Percentiles rank a stretch among this genome's conserved stretches.
phyloP scores from a whole-genome alignment of 2,113 vertebrate genomes.

The Myxocyprinus asiaticus region DNA sequence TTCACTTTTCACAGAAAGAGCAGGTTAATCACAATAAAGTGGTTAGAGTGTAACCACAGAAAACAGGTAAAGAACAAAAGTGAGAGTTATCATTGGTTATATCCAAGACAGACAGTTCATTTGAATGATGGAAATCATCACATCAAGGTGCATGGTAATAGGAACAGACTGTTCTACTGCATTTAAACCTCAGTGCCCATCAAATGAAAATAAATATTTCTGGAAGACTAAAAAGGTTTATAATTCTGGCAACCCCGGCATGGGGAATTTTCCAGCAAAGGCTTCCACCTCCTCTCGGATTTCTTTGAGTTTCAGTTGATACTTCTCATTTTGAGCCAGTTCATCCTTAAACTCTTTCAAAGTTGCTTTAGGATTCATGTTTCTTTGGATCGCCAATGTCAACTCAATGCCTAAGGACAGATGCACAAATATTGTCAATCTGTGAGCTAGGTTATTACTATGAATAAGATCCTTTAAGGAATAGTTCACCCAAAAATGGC shows the following conservation, averaged over 20 bases:
- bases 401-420: conserved; percentile 84
- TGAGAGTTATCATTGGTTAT: no score
- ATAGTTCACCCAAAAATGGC: no score
- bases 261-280: conserved; percentile 83
- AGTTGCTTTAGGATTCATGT: conserved; percentile 78
- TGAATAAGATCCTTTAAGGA: background rate
- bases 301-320: conserved; percentile 67
- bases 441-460: background rate
- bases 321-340: conserved; percentile 74
- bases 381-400: conserved; percentile 85
- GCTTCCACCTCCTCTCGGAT: conserved; percentile 84
- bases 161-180: background rate
- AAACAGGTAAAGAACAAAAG: no score
- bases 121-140: background rate
- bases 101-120: background rate
- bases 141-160: background rate
- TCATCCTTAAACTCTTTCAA: conserved; percentile 89
- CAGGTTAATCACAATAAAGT: background rate
- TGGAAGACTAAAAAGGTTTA: conserved; percentile 58
- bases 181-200: background rate
- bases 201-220: background rate
- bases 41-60: background rate
- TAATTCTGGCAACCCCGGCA: conserved; percentile 86
- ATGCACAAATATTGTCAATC: background rate
- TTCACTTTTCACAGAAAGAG: background rate